phyloP scores from a whole-genome alignment of 1,140 invertebrate genomes.

The Dinothrombium tinctorium region DNA sequence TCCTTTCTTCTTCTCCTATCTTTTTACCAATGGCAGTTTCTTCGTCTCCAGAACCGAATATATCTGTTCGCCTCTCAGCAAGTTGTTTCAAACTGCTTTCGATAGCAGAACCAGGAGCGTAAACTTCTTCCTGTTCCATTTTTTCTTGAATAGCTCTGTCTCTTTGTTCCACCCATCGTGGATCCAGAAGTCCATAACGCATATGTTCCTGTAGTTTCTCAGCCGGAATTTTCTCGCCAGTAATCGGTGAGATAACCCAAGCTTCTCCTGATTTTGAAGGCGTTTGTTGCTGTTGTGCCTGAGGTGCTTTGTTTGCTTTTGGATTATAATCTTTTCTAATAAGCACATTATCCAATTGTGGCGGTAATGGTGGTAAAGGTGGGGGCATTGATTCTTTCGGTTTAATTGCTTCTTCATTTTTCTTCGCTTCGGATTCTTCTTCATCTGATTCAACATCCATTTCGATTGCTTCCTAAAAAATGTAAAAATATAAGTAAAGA shows the following conservation, averaged over 20 bases:
- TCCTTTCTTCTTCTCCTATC: constrained; percentile 67
- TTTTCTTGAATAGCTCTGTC: constrained; percentile 64
- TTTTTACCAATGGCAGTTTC: constrained; percentile 98
- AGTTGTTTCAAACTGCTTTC: constrained; percentile 83
- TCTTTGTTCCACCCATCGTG: constrained; percentile 88
- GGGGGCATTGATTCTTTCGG: constrained; percentile 13
- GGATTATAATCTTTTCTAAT: constrained; percentile 94
- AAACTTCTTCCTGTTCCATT: constrained; percentile 59
- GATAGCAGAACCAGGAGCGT: constrained; percentile 66
- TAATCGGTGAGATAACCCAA: constrained; percentile 90
- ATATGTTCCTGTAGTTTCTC: constrained; percentile 94
- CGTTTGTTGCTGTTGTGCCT: constrained; percentile 26
- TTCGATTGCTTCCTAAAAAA: constrained; percentile 24
- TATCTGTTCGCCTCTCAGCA: constrained; percentile 95
- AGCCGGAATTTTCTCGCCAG: constrained; percentile 85
- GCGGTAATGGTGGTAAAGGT: constrained; percentile 52
- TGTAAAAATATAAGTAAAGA: no score
- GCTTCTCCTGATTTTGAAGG: constrained; percentile 42
- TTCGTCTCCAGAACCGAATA: constrained; percentile 94
- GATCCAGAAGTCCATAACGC: constrained; percentile 65
- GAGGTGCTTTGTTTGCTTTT: constrained; percentile 34
- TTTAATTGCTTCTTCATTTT: constrained; percentile 1
- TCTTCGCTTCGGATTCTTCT: constrained; percentile 37
- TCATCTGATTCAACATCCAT: constrained; percentile 55
- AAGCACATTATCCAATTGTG: constrained; percentile 60